Evolutionary conservation across 2,113 vertebrate genomes (phyloP), one percentile per base, ranked within the genome.

Genomic region (Brachirus orientalis): DNA sequence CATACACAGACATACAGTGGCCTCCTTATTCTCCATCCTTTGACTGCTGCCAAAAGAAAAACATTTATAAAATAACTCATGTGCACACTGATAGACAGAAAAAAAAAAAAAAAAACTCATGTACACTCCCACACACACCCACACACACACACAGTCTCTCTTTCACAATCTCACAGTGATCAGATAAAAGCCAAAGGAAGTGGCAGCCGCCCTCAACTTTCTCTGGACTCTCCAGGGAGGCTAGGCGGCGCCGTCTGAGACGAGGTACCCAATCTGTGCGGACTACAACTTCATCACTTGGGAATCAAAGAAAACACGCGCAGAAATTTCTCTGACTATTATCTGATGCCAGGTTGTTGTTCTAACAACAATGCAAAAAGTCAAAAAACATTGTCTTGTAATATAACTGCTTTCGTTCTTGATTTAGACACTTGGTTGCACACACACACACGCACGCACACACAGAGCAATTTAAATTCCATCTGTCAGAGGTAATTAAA

Each of bases 181-280:
- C 75, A 85, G 84, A 90, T 89, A 86, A 85, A 85, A 89, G 88
- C 82, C 83, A 80, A 61, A 86, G 85, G 88, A 87, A 89, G 85
- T 83, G 80, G 85, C 83, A 82, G 75, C 80, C 81, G 80, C 84
- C 82, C 81, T 82, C 81, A 59, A 83, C 79, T 85, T 72, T 81
- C 79, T 82, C 82, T 68, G 69, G 62, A 43, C 84, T 89, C 84
- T 85, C 89, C 64, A n/a, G 83, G 86, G 89, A 90, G 78, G 69
- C 48, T 67, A 75, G 79, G 70, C 57, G 83, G 86, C 77, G 83
- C 86, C 81, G 74, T 81, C 75, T 86, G 78, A 77, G 75, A 63
- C 59, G 76, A 69, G 77, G 84, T 70, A 72, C 73, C 80, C 69
- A 64, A 82, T 80, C 72, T 58, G 74, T 57, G 78, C 65, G 36